Evolutionary conservation across 2,888 invertebrate species (phyloP), one percentile per base, ranked within the genome.

Genomic region (Prenolepis imparis): DNA sequence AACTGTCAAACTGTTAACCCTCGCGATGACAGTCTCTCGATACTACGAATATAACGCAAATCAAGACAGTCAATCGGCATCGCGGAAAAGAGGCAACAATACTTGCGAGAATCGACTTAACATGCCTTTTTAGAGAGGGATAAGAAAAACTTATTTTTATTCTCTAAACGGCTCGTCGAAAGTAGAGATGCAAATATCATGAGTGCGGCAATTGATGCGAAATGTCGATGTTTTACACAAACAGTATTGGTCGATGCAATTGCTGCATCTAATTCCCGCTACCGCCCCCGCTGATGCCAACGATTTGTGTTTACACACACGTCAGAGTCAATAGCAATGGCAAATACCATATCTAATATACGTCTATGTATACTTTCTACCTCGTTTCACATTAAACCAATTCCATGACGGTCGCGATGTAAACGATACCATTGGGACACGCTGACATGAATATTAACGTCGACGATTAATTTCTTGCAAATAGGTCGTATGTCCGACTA

Each of bases 351-450:
- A 80, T 80, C 78, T 80, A 80, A 80, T 80, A 80, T 80, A 80
- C 78, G 78, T 70, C 78, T 80, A 80, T 80, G 78, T 80, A 80
- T 80, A 80, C 78, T 80, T 80, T 80, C 78, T 80, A 80, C 78
- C 78, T 80, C 78, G 78, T 80, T 80, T 80, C 78, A 80, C 78
- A 80, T 80, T 80, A 80, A 80, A 80, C 78, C 78, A 70, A 80
- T 70, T 70, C 44, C 78, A 80, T 70, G 48, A 61, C 59, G 78
- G 57, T 52, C 52, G 63, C 74, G 81, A 81, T 81, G 64, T 52
- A 72, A 72, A 72, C 39, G 72, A 74, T 81, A 74, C 74, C 63
- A 72, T 73, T 63, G 74, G 55, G 81, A 64, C 28, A 24, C 28
- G 63, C 32, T 28, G 74, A 64, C 59, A 64, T 81, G 74, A 81